These are phyloP conservation scores for Athene cunicularia DNA, from an alignment of 2,113 vertebrate genomes.

Conservation along the genomic window DNA sequence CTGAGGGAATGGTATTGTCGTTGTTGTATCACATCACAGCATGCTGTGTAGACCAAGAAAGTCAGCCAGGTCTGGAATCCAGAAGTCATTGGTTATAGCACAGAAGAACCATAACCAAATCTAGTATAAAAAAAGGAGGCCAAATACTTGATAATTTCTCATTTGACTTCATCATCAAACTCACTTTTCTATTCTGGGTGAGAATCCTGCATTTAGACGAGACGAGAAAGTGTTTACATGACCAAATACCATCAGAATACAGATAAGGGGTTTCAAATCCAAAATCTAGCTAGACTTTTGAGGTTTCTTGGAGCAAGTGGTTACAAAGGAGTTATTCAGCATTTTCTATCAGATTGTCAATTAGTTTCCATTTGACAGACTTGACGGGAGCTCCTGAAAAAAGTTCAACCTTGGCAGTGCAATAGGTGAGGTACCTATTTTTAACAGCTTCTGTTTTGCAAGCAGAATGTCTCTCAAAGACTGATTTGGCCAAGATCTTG, in stretches of 20 bases:
- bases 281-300: not conserved
- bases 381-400: conserved; percentile 30
- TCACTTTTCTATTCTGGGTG: not conserved
- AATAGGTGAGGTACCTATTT: conserved; percentile 23
- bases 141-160: not conserved
- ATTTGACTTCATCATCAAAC: not conserved
- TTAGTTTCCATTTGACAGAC: not conserved
- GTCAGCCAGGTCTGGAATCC: not conserved
- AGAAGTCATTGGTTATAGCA: not conserved
- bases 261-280: not conserved
- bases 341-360: not conserved
- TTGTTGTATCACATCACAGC: not conserved
- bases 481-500: not conserved
- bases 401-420: not conserved
- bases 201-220: not conserved
- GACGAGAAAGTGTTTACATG: not conserved
- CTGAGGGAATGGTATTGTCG: not conserved
- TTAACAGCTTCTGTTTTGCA: conserved; percentile 23
- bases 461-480: conserved; percentile 11
- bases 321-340: not conserved
- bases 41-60: not conserved
- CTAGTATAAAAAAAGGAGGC: not conserved
- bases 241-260: not conserved
- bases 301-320: not conserved
- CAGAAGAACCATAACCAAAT: not conserved